Base-by-base conservation (phyloP, 2,888 invertebrate species). In the Tenthredo notha region DNA sequence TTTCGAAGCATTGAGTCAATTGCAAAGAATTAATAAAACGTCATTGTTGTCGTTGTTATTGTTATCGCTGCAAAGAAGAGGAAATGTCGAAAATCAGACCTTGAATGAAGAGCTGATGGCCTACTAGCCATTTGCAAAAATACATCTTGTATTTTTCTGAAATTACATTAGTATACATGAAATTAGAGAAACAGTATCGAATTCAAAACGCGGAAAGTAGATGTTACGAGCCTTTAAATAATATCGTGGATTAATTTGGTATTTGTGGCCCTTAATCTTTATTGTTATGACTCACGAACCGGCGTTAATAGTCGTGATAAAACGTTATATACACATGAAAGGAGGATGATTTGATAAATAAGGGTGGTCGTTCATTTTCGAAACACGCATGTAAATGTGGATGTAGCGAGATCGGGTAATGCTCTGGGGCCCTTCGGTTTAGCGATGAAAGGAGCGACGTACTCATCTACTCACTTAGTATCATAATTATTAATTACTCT, bases 251-350 rank as follows among this genome's bases (percentile, higher is more conserved):
- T 72, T 43, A 47, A 43, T 25, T 43, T 25, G 74, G 43, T 25
- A 43, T 43, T 43, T 74, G 74, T 74, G 43, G 43, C 40, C 43
- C 47, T 21, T 74, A 47, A 43, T 74, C 74, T 40, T 74, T 74
- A 74, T 43, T 74, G 74, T 74, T 74, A 74, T 40, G 74, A 74
- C 43, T 74, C 74, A 74, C 74, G 74, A 74, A 47, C 43, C 40
- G 43, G 74, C 43, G 43, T 74, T 74, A 9, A 74, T 43, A 43
- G 74, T 12, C 12, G 18, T 18, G 43, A 74, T 74, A 74, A 74
- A 74, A 25, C 67, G 67, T 67, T 67, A 67, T 33, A 5, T 33
- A 43, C 6, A 74, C 74, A 43, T 43, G 74, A 47, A 74, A 40
- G 43, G 5, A 40, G 5, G 61, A n/a, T 25, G 43, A 43, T 74